Base-by-base conservation (phyloP, 2,797 vertebrate genomes). In the Smutsia temminckii region DNA sequence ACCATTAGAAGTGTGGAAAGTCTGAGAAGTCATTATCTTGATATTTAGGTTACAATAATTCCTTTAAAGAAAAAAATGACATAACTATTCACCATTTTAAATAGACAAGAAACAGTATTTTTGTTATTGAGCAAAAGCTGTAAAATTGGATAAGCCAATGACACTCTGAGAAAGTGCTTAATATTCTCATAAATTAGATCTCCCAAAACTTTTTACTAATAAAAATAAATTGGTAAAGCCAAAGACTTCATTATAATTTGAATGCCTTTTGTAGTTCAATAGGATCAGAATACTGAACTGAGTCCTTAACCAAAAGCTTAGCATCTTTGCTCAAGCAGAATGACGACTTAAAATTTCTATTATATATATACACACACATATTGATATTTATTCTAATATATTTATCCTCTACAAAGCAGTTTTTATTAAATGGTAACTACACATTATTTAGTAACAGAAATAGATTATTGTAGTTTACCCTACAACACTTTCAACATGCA, bases 221-320 rank as follows among this genome's bases (percentile, higher is more conserved):
- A 94, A 97, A 97, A 97, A 98, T 88, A 97, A 96, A 92, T 74
- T 88, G 71, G 55, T 79, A 98, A 97, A 95, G 63, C 12, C 59
- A 96, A 97, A 97, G 69, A 59, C 1, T 71, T 91, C 34, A 88
- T 66, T 79, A 85, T 79, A 75, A 91, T 96, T 87, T 93, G 49
- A 96, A 93, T 85, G 32, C 7, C 85, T 32, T 90, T 83, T 81
- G 8, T 49, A 72, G 29, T 90, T 94, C 21, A 72, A 78, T 51
- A 94, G 95, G 86, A 96, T 75, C 97, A 79, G 23, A 86, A 94
- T 77, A 57, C 40, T 97, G 75, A 97, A 89, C 71, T 97, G 97
- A 90, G 84, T 91, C n/a, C 91, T 84, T 85, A 95, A 87, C n/a
- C 85, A 95, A 94, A 96, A 97, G 91, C 18, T 84, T 93, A 93